These are phyloP conservation scores for Sitta carolinensis DNA, from an alignment of 2,797 vertebrate genomes.

Conservation along the genomic window DNA sequence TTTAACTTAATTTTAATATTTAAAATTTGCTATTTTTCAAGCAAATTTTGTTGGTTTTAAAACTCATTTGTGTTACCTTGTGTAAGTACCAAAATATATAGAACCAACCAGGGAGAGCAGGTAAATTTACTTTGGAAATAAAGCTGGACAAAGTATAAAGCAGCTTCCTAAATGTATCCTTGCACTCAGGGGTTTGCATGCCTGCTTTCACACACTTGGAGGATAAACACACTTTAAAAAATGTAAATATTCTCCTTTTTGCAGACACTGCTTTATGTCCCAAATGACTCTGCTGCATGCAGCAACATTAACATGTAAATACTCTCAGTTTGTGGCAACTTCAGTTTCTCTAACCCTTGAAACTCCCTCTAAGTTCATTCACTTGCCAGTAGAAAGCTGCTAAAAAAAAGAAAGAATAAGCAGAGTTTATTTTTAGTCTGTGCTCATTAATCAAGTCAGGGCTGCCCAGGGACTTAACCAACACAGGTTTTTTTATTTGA, in stretches of 20 bases:
- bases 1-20: no score
- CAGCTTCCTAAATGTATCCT: not conserved
- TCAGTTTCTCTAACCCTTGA: not conserved
- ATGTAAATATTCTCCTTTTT: not conserved
- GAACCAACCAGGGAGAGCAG: not conserved
- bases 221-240: not conserved
- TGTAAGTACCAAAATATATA: not conserved
- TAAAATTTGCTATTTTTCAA: not conserved
- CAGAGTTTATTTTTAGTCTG: not conserved
- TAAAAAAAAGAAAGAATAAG: not conserved
- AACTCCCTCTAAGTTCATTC: not conserved
- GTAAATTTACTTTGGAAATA: not conserved
- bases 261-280: not conserved
- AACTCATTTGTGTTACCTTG: not conserved
- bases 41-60: not conserved
- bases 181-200: not conserved
- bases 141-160: not conserved
- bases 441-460: not conserved
- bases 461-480: not conserved
- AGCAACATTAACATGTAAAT: not conserved
- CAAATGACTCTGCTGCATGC: not conserved
- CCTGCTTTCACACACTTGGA: not conserved
- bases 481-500: not conserved
- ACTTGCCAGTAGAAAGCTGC: not conserved
- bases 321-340: not conserved